Evolutionary conservation across 2,113 vertebrate genomes (phyloP), one percentile per base, ranked within the genome.

Genomic region (Cygnus buccinator): DNA sequence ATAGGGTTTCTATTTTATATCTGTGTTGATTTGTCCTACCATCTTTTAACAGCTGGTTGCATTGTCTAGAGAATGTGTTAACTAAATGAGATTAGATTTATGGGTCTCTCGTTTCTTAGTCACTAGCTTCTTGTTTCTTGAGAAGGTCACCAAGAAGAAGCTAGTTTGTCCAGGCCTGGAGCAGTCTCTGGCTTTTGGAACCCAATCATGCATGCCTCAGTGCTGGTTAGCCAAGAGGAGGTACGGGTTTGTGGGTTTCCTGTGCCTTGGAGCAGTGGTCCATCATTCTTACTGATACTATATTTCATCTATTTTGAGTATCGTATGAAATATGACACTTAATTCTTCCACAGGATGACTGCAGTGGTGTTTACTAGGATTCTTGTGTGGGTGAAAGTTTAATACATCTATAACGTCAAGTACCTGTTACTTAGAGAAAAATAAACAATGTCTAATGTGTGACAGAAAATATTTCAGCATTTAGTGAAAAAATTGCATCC

Each of bases 171-270:
- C 16, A 16, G 13, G 10, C 16, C n/a, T 17, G 11, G 20, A 48
- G 11, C 22, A 61, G 14, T 14, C 23, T 52, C 33, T 57, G 72
- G 6, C 29, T 61, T 66, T 48, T 33, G 13, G 6, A 46, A 63
- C 22, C 16, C 14, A 39, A 0, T 16, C 3, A 0, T 28, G 6
- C 5, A 2, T 43, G 19, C 2, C 21, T 81, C 33, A 59, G 8
- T 14, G 26, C 20, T 71, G 21, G 31, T 13, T 23, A 41, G 33
- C 52, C 29, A 31, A 41, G 67, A 67, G 31, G 44, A 54, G 21
- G 4, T 41, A 35, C 21, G 41, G 37, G 37, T 28, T 85, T 88
- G 50, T 22, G 41, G 37, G 21, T 25, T 85, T 88, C 26, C 33
- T 65, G 6, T 39, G 87, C 23, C 33, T 66, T 13, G 43, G 35